Evolutionary conservation across 2,888 invertebrate species (phyloP).

Genomic region (Zhengitettix transpicula): DNA sequence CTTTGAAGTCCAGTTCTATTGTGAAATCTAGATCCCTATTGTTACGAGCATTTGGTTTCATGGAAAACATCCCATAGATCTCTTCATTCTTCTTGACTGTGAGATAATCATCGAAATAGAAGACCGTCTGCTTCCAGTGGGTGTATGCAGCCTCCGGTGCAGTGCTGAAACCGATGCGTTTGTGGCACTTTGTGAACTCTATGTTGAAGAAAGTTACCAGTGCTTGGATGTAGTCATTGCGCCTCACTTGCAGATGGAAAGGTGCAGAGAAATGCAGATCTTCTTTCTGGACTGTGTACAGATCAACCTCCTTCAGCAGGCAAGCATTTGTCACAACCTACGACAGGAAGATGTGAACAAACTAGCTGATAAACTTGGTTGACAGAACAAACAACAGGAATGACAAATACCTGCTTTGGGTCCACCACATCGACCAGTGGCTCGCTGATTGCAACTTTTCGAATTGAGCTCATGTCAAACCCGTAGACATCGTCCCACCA

Average conservation of each 20-base stretch:
- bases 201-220: constrained; percentile 98
- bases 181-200: constrained; percentile 99
- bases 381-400: background rate
- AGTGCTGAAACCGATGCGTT: constrained; percentile 94
- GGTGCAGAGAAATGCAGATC: constrained; percentile 86
- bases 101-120: constrained; percentile 93
- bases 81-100: constrained; percentile 94
- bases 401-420: constrained; percentile 62
- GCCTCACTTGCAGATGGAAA: constrained; percentile 55
- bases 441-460: constrained; percentile 94
- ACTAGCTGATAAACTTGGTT: background rate
- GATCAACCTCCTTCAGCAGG: constrained; percentile 91
- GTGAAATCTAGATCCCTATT: constrained; percentile 94
- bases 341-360: constrained; percentile 10
- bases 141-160: constrained; percentile 96
- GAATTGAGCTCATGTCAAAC: constrained; percentile 97
- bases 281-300: constrained; percentile 91
- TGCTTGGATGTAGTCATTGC: constrained; percentile 95
- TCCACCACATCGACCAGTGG: constrained; percentile 98
- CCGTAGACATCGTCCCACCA: constrained; percentile 99
- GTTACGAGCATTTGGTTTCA: constrained; percentile 93
- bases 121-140: constrained; percentile 99
- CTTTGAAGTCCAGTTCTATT: constrained; percentile 83
- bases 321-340: constrained; percentile 88
- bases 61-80: constrained; percentile 75